These are phyloP conservation scores for Vireo griseus DNA, from an alignment of 2,797 vertebrate species.

Conservation along the genomic window DNA sequence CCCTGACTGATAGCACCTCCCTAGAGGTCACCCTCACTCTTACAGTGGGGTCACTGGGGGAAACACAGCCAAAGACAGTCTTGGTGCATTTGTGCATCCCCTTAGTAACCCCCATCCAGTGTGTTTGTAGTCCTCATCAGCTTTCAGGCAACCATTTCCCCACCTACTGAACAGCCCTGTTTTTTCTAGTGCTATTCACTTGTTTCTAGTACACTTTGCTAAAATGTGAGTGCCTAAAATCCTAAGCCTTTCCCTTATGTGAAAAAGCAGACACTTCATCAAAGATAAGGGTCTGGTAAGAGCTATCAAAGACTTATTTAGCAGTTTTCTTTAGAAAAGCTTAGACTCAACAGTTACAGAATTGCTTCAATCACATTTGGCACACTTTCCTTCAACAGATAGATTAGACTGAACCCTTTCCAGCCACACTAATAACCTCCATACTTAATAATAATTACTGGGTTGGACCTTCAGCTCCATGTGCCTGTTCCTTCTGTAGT, in stretches of 20 bases:
- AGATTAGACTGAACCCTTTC: neutral
- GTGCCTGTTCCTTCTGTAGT: neutral
- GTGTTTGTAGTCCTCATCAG: neutral
- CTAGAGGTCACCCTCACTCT: neutral
- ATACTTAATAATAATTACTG: neutral
- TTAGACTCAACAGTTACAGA: neutral
- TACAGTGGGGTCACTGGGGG: rapidly evolving
- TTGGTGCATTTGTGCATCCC: rapidly evolving
- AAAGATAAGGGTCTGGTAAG: neutral
- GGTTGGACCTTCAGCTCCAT: neutral
- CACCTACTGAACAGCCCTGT: rapidly evolving
- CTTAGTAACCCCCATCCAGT: neutral
- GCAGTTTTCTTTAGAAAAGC: neutral
- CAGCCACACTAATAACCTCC: neutral
- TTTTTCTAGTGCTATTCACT: neutral
- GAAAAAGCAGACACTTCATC: neutral
- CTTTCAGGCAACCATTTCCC: neutral
- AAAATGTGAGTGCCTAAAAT: neutral
- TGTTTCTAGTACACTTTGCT: neutral
- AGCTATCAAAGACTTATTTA: neutral
- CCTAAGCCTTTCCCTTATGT: neutral
- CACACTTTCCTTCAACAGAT: neutral
- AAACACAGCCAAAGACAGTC: neutral
- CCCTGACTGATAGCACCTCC: neutral
- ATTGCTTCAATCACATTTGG: neutral